A percentile compares a stretch with the other conserved stretches of the same genome.
These are phyloP conservation scores for Drosophila takahashii DNA, from an alignment of 1,140 invertebrate species.

Conservation along the genomic window DNA sequence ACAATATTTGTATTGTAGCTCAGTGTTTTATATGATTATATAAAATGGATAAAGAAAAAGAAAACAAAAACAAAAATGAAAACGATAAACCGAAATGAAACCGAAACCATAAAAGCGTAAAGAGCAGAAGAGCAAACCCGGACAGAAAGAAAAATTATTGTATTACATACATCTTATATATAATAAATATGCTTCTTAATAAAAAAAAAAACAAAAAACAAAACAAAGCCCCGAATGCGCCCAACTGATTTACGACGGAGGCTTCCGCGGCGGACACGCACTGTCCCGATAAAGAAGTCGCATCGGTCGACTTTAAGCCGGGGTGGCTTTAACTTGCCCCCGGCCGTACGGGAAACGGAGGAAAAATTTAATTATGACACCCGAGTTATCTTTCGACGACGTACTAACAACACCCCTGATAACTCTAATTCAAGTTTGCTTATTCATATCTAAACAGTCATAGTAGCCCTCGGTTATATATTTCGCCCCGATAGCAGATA, in stretches of 20 bases:
- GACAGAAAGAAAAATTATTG: constrained; percentile 80
- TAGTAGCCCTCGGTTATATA: constrained; percentile 35
- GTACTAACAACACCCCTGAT: constrained; percentile 52
- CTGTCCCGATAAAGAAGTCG: constrained; percentile 51
- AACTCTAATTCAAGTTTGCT: constrained; percentile 56
- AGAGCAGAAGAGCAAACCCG: constrained; percentile 39
- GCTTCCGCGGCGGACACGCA: constrained; percentile 34
- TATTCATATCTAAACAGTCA: constrained; percentile 56
- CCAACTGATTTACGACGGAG: constrained; percentile 67
- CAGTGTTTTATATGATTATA: constrained; percentile 85
- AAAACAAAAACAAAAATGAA: constrained; percentile 49
- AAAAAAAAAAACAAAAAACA: constrained; percentile 68
- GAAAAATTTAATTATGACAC: constrained; percentile 80
- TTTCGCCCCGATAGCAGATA: constrained; percentile 43
- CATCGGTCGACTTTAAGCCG: constrained; percentile 56
- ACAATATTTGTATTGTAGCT: constrained; percentile 85
- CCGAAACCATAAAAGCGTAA: constrained; percentile 61
- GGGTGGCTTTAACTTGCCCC: constrained; percentile 49
- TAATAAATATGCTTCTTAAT: constrained; percentile 84
- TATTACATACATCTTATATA: constrained; percentile 84
- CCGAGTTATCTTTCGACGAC: constrained; percentile 72
- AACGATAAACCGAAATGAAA: constrained; percentile 51
- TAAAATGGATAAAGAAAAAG: constrained; percentile 72
- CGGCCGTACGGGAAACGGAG: constrained; percentile 33
- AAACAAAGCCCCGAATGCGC: constrained; percentile 50